phyloP scores from a whole-genome alignment of 2,113 vertebrate genomes.

The Asarcornis scutulata region DNA sequence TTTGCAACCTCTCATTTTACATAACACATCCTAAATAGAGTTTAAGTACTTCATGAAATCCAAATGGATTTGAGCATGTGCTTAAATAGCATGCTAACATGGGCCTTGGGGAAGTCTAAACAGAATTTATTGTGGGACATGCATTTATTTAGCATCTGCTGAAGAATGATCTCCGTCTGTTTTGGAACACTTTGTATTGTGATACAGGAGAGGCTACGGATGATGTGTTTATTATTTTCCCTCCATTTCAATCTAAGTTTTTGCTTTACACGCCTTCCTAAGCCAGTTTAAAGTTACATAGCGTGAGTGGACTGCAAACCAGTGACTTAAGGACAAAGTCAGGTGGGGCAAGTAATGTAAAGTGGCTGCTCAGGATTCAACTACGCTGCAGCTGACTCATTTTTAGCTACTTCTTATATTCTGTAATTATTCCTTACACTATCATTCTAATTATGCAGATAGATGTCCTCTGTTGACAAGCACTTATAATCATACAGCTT shows the following conservation, averaged over 20 bases:
- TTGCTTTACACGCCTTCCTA: background rate
- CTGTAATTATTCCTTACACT: constrained; percentile 26
- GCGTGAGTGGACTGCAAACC: background rate
- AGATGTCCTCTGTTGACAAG: constrained; percentile 36
- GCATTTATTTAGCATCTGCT: background rate
- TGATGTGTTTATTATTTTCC: background rate
- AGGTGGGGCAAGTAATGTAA: background rate
- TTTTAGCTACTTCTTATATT: background rate
- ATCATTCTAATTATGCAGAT: constrained; percentile 37
- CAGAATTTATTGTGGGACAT: constrained; percentile 1
- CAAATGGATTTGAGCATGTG: background rate
- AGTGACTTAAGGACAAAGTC: background rate
- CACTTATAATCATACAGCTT: constrained; percentile 29
- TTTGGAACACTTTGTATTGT: background rate
- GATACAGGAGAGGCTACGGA: background rate
- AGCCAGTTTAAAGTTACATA: background rate
- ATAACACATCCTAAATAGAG: background rate
- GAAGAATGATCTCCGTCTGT: background rate
- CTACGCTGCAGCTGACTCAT: background rate
- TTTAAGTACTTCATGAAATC: background rate
- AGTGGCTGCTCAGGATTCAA: background rate
- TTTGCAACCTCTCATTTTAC: background rate
- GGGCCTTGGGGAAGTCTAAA: constrained; percentile 14
- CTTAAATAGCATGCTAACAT: background rate
- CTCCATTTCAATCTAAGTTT: background rate